Conservation (phyloP, 2,888 invertebrate genomes). For the Bimastos eiseni region DNA sequence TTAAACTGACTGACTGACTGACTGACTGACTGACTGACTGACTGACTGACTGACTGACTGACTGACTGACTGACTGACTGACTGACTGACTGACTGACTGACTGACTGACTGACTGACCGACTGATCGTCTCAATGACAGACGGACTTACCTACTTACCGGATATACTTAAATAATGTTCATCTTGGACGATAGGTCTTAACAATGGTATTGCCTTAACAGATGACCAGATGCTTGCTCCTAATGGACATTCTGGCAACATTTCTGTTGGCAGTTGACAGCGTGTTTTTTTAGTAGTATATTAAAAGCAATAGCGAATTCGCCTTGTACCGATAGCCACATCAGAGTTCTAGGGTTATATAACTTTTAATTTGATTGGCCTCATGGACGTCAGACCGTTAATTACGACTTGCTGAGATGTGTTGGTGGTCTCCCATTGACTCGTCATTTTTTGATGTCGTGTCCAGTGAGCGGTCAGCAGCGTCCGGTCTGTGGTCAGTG, state of each 20-base stretch:
- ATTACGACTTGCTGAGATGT: not conserved
- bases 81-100: no score
- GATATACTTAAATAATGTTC: no score
- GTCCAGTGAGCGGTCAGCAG: not conserved
- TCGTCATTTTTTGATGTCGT: not conserved
- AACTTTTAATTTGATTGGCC: not conserved
- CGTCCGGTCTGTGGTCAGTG: not conserved
- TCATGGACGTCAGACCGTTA: not conserved
- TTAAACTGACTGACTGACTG: no score
- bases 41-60: no score
- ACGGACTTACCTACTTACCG: no score
- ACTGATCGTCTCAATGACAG: no score
- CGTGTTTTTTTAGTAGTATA: not conserved
- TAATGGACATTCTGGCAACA: not conserved
- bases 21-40: no score
- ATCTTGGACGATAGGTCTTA: no score
- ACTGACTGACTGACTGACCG: no score
- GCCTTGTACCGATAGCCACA: not conserved
- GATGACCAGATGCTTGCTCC: no score
- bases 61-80: no score
- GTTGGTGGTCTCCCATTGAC: not conserved
- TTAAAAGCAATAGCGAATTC: not conserved
- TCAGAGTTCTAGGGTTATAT: not conserved
- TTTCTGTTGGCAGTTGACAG: not conserved
- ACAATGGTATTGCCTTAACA: no score